A percentile compares a stretch with the other conserved stretches of the same genome.
These are phyloP conservation scores for Paraplagusia blochii DNA, from an alignment of 2,113 vertebrate genomes.

Conservation along the genomic window DNA sequence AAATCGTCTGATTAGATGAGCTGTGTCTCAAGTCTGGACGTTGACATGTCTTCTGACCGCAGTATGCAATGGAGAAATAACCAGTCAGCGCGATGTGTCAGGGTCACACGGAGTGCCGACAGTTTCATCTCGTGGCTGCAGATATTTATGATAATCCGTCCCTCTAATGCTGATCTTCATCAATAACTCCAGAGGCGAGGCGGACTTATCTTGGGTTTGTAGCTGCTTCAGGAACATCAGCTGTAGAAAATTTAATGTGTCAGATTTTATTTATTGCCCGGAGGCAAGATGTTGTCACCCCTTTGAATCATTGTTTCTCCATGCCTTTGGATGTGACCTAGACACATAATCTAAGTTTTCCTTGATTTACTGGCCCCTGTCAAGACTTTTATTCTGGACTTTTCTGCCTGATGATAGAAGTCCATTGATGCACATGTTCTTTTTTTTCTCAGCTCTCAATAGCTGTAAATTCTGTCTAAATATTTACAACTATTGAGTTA, in stretches of 20 bases:
- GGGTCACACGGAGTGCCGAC: conserved; percentile 6
- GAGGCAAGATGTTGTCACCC: conserved; percentile 48
- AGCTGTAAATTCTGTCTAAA: conserved; percentile 17
- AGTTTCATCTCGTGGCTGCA: conserved; percentile 28
- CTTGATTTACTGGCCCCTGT: conserved; percentile 13
- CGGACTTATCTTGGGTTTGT: conserved; percentile 41
- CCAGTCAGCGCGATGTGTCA: background rate
- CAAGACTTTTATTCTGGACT: background rate
- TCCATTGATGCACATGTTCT: conserved; percentile 19
- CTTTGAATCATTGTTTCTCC: conserved; percentile 47
- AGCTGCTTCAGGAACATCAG: conserved; percentile 26
- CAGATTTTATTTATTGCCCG: conserved; percentile 33
- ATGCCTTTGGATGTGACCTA: conserved; percentile 32
- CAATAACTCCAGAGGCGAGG: conserved; percentile 39
- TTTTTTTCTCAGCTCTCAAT: conserved; percentile 17
- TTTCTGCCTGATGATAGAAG: background rate
- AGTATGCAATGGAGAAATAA: conserved; percentile 34
- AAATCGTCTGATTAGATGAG: conserved; percentile 30
- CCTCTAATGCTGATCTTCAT: conserved; percentile 51
- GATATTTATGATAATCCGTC: conserved; percentile 54
- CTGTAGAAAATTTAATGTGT: conserved; percentile 46
- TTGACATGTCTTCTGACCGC: conserved; percentile 32
- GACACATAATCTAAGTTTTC: background rate
- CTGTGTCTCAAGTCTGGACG: conserved; percentile 8
- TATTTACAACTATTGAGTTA: background rate